A percentile compares a stretch with the other conserved stretches of the same genome.
These are phyloP conservation scores for Diachrysia chrysitis DNA, from an alignment of 2,888 invertebrate genomes.

Conservation along the genomic window DNA sequence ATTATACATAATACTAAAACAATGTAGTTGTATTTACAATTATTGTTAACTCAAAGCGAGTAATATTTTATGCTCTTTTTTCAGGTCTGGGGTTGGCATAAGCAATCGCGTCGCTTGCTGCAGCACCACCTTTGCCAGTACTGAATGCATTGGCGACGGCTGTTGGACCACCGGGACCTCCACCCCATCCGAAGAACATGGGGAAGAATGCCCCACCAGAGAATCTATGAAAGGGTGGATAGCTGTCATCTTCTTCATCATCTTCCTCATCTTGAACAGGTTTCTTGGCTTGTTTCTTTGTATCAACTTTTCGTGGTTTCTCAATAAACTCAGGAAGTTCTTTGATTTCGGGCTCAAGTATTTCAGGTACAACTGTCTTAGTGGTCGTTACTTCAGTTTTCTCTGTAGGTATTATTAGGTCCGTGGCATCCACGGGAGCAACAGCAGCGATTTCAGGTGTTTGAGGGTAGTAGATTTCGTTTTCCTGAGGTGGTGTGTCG, in stretches of 20 bases:
- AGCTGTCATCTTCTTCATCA: slow-evolving; percentile 85
- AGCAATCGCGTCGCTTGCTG: slow-evolving; percentile 92
- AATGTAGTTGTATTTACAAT: slow-evolving; percentile 39
- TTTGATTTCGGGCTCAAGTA: slow-evolving; percentile 74
- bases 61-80: slow-evolving; percentile 63
- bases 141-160: slow-evolving; percentile 93
- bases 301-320: slow-evolving; percentile 70
- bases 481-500: slow-evolving; percentile 76
- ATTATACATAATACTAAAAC: slow-evolving; percentile 22
- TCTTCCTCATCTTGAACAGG: slow-evolving; percentile 75
- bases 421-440: slow-evolving; percentile 67
- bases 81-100: slow-evolving; percentile 90
- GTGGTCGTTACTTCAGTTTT: slow-evolving; percentile 74
- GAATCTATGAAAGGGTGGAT: slow-evolving; percentile 74
- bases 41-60: slow-evolving; percentile 53
- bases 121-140: slow-evolving; percentile 91
- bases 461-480: slow-evolving; percentile 77
- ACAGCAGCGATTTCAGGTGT: slow-evolving; percentile 66
- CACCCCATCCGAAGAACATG: slow-evolving; percentile 89
- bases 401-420: slow-evolving; percentile 73
- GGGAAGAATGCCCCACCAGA: slow-evolving; percentile 91
- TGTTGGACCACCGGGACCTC: slow-evolving; percentile 88
- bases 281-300: slow-evolving; percentile 72
- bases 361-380: slow-evolving; percentile 71
- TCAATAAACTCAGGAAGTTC: slow-evolving; percentile 72